Evolutionary conservation across 1,140 invertebrate genomes (phyloP), one percentile per base, ranked within the genome.

Genomic region (Temnothorax nylanderi): DNA sequence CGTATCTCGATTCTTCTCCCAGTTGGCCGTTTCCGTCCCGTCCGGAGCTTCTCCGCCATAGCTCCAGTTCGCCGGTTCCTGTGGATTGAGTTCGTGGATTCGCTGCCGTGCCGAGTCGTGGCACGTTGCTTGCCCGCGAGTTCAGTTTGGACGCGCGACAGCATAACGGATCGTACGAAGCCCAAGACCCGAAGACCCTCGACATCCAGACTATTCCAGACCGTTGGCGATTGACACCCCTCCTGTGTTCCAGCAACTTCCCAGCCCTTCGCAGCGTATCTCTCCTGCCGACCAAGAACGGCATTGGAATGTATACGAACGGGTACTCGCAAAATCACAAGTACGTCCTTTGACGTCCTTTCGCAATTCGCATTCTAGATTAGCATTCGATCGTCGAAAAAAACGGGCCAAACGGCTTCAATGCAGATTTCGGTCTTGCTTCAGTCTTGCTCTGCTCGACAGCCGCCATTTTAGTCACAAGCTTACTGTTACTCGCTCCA

Each of bases 11-110:
- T 86, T 85, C 10, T n/a, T 16, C 16, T 10, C 13, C 87, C 88
- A 94, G 93, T 91, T 88, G 89, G 90, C 85, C 89, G 92, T 92
- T 95, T 95, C 95, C 95, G 93, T 94, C 94, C 94, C 93, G 90
- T 89, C 90, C 89, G 89, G 93, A 92, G 94, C 92, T 91, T 93
- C 94, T 94, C 93, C 93, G 94, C 94, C 94, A 95, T 94, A 75
- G 91, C 89, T 93, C 93, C 90, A 37, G 93, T 93, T 94, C 91
- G 91, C 94, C 94, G 94, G 95, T 94, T 93, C 89, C 92, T 90
- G 75, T 80, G 88, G 89, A 77, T 89, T 81, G 81, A 88, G 89
- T 90, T 51, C 7, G 26, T 88, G 41, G 93, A 93, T 93, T 92
- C 93, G 34, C 54, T 75, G 88, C 86, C 41, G 77, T 10, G 71